Evolutionary conservation across 2,888 invertebrate species (phyloP), one percentile per base, ranked within the genome.

Genomic region (Sinodicranocentrus sp.): DNA sequence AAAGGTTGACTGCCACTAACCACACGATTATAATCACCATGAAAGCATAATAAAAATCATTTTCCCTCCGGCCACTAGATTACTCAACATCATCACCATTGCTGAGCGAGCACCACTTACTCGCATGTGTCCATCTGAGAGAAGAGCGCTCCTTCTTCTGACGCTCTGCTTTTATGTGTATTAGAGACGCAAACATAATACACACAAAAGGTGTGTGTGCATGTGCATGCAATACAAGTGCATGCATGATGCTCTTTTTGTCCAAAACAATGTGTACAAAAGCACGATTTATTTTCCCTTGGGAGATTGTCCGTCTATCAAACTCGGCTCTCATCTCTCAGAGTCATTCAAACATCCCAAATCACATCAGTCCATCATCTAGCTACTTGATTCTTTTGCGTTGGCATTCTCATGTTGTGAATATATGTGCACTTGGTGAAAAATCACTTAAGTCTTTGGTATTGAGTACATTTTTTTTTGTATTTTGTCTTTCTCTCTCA

Each of bases 21-120:
- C 83, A 83, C 83, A 83, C 77, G 83, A 83, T 83, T 83, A 77
- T 83, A 83, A 83, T 83, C 83, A 83, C 83, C 70, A 82, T 83
- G 83, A 83, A 83, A 77, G 83, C 71, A 83, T 83, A 83, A 83
- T 76, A 82, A 83, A 83, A 83, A 83, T 77, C 71, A 70, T 77
- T 83, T 33, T 65, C 83, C 77, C 77, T 71, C 71, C 44, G 72
- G 77, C 65, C 77, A 77, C 61, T 65, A 67, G 83, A 83, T 83
- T 83, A 77, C 72, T 83, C 83, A 83, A 77, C 83, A 83, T 83
- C 83, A 72, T 82, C 82, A 71, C 82, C 44, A 71, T 76, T 63
- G 17, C 59, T 67, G 54, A 21, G 82, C 68, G 82, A 70, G 68
- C 75, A 82, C 75, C 82, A 61, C 68, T 70, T 73, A 76, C 82